Evolutionary conservation across 2,797 vertebrate genomes (phyloP).

Genomic region (Phaenicophaeus curvirostris): DNA sequence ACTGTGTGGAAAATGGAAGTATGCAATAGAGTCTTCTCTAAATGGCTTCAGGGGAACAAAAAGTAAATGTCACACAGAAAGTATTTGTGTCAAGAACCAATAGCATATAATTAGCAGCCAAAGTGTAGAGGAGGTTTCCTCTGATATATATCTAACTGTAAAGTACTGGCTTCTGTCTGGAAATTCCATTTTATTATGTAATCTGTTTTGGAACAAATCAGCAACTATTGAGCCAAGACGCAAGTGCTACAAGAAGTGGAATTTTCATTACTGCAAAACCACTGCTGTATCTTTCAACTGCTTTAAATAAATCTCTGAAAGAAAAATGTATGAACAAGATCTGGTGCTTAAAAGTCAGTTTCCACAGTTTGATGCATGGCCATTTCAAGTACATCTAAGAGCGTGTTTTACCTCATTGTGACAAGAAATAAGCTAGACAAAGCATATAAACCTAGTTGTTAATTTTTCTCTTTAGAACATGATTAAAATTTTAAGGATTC

Average conservation of each 20-base stretch:
- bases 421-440: background rate
- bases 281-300: slow-evolving; percentile 44
- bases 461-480: background rate
- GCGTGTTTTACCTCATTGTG: background rate
- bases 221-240: slow-evolving; percentile 49
- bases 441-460: background rate
- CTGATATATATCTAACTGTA: slow-evolving; percentile 40
- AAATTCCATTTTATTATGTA: slow-evolving; percentile 73
- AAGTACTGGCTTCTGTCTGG: slow-evolving; percentile 67
- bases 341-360: slow-evolving; percentile 12
- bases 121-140: slow-evolving; percentile 34
- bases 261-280: slow-evolving; percentile 72
- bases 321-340: slow-evolving; percentile 23
- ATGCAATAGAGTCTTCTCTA: slow-evolving; percentile 10
- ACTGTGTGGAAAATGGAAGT: background rate
- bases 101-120: slow-evolving; percentile 48
- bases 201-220: slow-evolving; percentile 60
- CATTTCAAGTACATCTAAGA: background rate
- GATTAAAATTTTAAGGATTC: background rate
- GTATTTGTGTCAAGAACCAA: slow-evolving; percentile 58
- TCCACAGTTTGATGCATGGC: background rate
- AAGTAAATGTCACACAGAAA: slow-evolving; percentile 33
- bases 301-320: slow-evolving; percentile 54
- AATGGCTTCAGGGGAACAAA: slow-evolving; percentile 41
- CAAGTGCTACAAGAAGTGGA: slow-evolving; percentile 64